Percentiles rank a stretch among this genome's conserved stretches.
Conservation (phyloP, 35 echinoderm and acorn worm species). For the Diadema setosum region DNA sequence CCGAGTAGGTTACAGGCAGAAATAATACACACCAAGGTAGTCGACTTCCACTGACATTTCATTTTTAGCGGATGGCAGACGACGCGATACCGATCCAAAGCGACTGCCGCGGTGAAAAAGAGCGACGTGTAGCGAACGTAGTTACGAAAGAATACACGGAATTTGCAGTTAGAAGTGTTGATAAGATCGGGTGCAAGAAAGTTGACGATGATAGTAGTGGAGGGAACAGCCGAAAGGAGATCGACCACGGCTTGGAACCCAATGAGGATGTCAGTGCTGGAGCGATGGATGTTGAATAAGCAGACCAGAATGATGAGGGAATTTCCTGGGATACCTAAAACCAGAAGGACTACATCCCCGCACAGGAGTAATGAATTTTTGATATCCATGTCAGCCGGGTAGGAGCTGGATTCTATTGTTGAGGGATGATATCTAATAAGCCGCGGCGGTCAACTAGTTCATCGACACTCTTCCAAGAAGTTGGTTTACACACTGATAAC, state of each 20-base stretch:
- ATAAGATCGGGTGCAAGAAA: not conserved
- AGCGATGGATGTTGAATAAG: not conserved
- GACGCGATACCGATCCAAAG: not conserved
- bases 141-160: not conserved
- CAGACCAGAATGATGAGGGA: not conserved
- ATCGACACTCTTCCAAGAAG: too few relatives aligned
- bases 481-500: too few relatives aligned
- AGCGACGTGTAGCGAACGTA: not conserved
- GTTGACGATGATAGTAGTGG: not conserved
- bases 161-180: not conserved
- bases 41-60: not conserved
- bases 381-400: too few relatives aligned
- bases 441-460: too few relatives aligned
- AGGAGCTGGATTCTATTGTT: too few relatives aligned
- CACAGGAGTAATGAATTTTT: too few relatives aligned
- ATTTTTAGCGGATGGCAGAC: not conserved
- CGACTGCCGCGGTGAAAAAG: not conserved
- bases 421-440: too few relatives aligned
- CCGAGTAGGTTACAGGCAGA: not conserved
- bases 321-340: slow-evolving; percentile 17
- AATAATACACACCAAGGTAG: not conserved
- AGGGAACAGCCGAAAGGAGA: not conserved
- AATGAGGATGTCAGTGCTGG: slow-evolving; percentile 28
- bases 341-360: not conserved
- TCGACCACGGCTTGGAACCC: not conserved